Percentiles rank a stretch among this genome's conserved stretches.
Conservation (phyloP, 2,888 invertebrate genomes). For the Candidula unifasciata region DNA sequence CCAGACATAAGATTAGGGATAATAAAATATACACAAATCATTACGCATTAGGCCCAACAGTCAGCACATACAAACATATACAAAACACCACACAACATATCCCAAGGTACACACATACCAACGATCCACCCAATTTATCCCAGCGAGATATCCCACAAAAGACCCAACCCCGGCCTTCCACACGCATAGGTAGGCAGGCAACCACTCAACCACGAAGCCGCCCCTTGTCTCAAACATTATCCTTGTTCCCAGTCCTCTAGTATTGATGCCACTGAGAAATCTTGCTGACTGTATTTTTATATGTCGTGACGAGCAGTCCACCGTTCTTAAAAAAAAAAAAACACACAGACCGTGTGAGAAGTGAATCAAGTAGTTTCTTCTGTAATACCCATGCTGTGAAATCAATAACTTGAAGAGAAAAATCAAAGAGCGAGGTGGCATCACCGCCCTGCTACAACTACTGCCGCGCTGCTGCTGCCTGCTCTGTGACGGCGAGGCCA, state of each 20-base stretch:
- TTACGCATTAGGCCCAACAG: too few relatives aligned
- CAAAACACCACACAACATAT: too few relatives aligned
- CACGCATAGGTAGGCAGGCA: not conserved
- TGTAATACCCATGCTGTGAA: not conserved
- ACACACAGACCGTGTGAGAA: too few relatives aligned
- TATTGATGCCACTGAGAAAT: not conserved
- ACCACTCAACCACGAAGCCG: not conserved
- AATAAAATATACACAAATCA: too few relatives aligned
- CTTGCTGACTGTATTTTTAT: too few relatives aligned
- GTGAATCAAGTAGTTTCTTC: not conserved
- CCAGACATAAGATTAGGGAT: too few relatives aligned
- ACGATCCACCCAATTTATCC: too few relatives aligned
- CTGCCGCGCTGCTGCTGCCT: too few relatives aligned
- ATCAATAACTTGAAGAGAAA: conserved; percentile 24
- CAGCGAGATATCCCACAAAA: too few relatives aligned
- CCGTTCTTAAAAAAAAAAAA: not conserved
- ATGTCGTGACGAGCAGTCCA: too few relatives aligned
- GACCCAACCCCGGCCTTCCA: not conserved
- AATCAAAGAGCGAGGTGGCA: conserved; percentile 12
- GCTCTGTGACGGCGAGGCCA: conserved; percentile 37
- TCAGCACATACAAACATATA: too few relatives aligned
- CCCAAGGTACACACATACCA: too few relatives aligned
- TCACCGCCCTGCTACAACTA: conserved; percentile 25
- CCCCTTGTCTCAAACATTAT: not conserved
- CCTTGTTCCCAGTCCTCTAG: not conserved